Evolutionary conservation across 2,113 vertebrate genomes (phyloP).

Genomic region (Campylomormyrus tamandua): DNA sequence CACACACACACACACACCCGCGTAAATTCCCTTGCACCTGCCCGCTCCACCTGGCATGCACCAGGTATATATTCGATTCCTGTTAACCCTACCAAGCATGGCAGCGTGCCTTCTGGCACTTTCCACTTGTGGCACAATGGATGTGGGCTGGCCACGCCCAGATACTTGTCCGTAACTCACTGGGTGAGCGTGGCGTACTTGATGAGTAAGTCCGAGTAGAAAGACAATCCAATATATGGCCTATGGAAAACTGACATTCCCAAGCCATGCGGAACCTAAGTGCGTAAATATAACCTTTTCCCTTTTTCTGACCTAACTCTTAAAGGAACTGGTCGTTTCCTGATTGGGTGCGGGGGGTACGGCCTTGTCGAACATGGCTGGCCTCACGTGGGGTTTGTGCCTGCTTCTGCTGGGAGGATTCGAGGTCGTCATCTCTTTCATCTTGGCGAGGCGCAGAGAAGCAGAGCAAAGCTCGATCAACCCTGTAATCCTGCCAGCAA

Average conservation of each 20-base stretch:
- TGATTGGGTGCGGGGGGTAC: not conserved
- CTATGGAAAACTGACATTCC: not conserved
- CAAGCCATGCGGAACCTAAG: not conserved
- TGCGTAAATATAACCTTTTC: not conserved
- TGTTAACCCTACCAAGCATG: slow-evolving; percentile 22
- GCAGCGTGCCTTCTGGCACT: slow-evolving; percentile 26
- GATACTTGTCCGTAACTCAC: not conserved
- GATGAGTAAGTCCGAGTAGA: not conserved
- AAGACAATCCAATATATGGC: not conserved
- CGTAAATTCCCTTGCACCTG: not conserved
- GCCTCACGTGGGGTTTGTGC: not conserved
- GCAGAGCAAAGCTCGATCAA: not conserved
- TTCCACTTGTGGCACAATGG: slow-evolving; percentile 28
- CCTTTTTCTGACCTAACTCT: not conserved
- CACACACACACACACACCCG: not conserved
- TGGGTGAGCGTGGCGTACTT: not conserved
- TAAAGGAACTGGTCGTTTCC: not conserved
- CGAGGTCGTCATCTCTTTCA: not conserved
- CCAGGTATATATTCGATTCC: not conserved
- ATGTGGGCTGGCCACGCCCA: slow-evolving; percentile 4
- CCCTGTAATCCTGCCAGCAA: not conserved
- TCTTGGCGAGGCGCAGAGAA: not conserved
- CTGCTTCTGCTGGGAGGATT: not conserved
- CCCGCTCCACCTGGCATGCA: not conserved
- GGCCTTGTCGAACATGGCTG: not conserved